These are phyloP conservation scores for Beaufortia kweichowensis DNA, from an alignment of 2,113 vertebrate genomes.

Conservation along the genomic window DNA sequence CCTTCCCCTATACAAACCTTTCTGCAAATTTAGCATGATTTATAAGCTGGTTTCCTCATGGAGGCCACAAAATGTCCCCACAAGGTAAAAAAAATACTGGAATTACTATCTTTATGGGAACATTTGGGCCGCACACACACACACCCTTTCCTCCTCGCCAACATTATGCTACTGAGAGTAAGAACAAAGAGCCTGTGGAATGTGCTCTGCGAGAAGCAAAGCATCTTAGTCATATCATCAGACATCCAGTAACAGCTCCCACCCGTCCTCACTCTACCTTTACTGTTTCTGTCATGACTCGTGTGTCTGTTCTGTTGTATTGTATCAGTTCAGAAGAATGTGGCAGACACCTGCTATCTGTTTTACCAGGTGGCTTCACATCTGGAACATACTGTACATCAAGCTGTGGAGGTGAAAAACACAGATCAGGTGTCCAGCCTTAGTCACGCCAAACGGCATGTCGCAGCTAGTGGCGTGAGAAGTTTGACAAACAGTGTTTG, in stretches of 20 bases:
- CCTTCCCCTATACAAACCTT: too few relatives aligned
- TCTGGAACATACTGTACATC: slow-evolving; percentile 8
- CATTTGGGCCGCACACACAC: slow-evolving; percentile 20
- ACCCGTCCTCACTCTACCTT: background rate
- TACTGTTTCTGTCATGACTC: background rate
- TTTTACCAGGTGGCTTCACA: slow-evolving; percentile 31
- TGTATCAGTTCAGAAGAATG: slow-evolving; percentile 34
- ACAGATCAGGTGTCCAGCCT: background rate
- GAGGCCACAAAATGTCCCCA: too few relatives aligned
- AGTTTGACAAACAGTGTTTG: background rate
- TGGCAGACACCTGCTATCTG: slow-evolving; percentile 36
- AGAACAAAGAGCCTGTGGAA: slow-evolving; percentile 31
- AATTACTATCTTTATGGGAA: too few relatives aligned
- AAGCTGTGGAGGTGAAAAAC: background rate
- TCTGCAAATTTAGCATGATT: too few relatives aligned
- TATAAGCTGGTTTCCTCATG: too few relatives aligned
- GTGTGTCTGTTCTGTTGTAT: background rate
- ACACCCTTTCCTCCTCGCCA: slow-evolving; percentile 7
- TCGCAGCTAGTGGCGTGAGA: background rate
- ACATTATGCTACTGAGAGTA: background rate
- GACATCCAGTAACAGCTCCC: slow-evolving; percentile 2
- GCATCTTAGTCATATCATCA: background rate
- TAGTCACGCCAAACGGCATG: background rate
- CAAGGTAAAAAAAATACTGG: too few relatives aligned
- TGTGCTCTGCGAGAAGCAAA: slow-evolving; percentile 3